phyloP scores from a whole-genome alignment of 2,797 vertebrate species.

The Caiman crocodilus region DNA sequence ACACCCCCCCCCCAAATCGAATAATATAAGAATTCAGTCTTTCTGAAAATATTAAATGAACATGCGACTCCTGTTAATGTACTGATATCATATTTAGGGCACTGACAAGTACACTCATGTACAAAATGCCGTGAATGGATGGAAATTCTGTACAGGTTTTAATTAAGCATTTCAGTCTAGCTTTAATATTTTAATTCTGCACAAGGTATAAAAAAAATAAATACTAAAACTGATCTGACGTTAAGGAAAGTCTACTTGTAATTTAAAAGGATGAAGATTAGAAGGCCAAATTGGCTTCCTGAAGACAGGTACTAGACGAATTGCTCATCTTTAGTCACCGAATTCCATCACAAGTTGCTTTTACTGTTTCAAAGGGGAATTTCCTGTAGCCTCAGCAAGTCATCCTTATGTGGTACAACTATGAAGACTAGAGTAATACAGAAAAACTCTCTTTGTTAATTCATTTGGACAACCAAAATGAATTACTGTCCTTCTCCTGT shows the following conservation, averaged over 20 bases:
- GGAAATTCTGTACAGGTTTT: neutral
- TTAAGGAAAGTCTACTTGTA: neutral
- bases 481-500: neutral
- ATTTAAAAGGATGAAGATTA: neutral
- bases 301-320: neutral
- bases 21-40: neutral
- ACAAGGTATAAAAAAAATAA: neutral
- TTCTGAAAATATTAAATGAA: neutral
- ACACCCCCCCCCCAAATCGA: neutral
- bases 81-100: neutral
- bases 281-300: neutral
- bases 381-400: slow-evolving; percentile 19
- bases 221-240: neutral
- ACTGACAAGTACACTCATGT: neutral
- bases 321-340: neutral
- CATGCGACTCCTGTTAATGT: neutral
- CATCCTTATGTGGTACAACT: neutral
- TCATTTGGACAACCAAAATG: slow-evolving; percentile 43
- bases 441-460: neutral
- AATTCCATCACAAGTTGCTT: neutral
- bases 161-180: neutral
- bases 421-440: neutral
- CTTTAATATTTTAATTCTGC: neutral
- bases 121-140: neutral
- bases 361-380: neutral